These are phyloP conservation scores for Ichneumon xanthorius DNA, from an alignment of 2,888 invertebrate genomes.

Conservation along the genomic window DNA sequence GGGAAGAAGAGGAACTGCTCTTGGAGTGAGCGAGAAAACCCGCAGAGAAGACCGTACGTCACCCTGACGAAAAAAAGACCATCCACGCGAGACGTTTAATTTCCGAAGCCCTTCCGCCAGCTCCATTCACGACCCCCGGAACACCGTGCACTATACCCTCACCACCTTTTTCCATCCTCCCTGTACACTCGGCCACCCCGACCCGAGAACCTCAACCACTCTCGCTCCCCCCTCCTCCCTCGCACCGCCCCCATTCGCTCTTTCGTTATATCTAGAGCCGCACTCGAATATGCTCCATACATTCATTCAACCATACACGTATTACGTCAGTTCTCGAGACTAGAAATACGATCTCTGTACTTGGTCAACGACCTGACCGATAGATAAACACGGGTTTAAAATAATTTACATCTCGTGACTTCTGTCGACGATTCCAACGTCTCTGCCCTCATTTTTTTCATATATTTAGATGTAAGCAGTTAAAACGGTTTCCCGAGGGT, in stretches of 20 bases:
- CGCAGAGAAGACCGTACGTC: constrained; percentile 81
- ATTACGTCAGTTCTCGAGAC: constrained; percentile 51
- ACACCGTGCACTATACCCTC: constrained; percentile 58
- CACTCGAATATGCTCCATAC: constrained; percentile 36
- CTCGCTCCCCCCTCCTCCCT: constrained; percentile 27
- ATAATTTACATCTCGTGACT: background rate
- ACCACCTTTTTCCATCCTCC: constrained; percentile 52
- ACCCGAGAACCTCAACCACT: constrained; percentile 36
- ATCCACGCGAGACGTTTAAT: constrained; percentile 84
- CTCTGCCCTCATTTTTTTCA: background rate
- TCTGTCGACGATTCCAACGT: background rate
- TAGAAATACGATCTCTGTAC: constrained; percentile 28
- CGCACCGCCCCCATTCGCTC: constrained; percentile 69
- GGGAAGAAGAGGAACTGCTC: constrained; percentile 66
- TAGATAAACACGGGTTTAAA: background rate
- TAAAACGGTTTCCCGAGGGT: too few relatives aligned
- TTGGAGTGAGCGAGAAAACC: constrained; percentile 69
- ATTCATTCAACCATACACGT: constrained; percentile 70
- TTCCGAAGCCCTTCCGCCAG: constrained; percentile 84
- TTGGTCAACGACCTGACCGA: constrained; percentile 12
- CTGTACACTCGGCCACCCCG: constrained; percentile 53
- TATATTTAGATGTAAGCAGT: too few relatives aligned
- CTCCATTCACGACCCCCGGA: constrained; percentile 82
- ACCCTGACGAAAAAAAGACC: constrained; percentile 82
- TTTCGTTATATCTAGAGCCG: constrained; percentile 68